Percentiles rank a stretch among this genome's conserved stretches.
Evolutionary conservation across 2,797 vertebrate genomes (phyloP).

Genomic region (Apogon hyalosoma): DNA sequence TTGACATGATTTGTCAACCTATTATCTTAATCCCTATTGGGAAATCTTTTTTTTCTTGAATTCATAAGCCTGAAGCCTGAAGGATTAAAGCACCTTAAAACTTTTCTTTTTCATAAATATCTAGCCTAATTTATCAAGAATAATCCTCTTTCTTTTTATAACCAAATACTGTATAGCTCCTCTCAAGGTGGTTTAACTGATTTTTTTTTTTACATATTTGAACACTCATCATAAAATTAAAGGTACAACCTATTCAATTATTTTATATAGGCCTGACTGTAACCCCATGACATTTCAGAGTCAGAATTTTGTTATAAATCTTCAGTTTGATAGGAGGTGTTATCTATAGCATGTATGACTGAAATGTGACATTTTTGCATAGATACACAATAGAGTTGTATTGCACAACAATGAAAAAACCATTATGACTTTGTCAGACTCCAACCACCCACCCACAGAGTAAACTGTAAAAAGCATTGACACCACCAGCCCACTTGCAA

Average conservation of each 20-base stretch:
- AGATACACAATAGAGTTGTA: constrained; percentile 3
- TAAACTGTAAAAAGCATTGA: constrained; percentile 19
- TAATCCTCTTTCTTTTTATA: no score
- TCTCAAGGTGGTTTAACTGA: neutral
- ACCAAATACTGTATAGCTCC: no score
- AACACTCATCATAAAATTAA: neutral
- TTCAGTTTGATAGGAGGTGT: neutral
- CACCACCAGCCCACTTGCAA: neutral
- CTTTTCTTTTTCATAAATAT: no score
- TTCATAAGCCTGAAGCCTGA: no score
- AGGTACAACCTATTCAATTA: constrained; percentile 9
- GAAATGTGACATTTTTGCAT: constrained; percentile 10
- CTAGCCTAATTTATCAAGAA: no score
- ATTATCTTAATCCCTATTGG: neutral
- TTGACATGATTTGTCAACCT: neutral
- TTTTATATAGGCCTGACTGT: neutral
- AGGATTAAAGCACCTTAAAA: no score
- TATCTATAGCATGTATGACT: neutral
- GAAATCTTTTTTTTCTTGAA: neutral
- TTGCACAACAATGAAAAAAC: constrained; percentile 43
- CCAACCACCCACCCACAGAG: neutral
- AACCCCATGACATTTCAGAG: neutral
- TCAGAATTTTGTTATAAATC: neutral
- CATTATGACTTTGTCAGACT: constrained; percentile 1
- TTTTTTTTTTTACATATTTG: neutral